Base-by-base conservation (phyloP, 2,888 invertebrate genomes). In the Pammene aurita region DNA sequence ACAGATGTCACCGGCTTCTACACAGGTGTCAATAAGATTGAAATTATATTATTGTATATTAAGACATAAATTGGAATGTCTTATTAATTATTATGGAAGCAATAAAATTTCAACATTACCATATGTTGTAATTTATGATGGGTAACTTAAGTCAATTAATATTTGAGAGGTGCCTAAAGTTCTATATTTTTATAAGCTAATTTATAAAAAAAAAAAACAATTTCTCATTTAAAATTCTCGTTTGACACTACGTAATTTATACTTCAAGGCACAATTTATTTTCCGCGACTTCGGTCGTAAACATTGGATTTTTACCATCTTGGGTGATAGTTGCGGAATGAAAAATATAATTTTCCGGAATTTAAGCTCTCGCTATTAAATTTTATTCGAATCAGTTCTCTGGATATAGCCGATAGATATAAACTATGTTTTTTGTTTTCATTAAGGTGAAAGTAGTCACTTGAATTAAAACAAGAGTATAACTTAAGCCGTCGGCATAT, bases 291-390 rank as follows among this genome's bases (percentile, higher is more conserved):
- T 26, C 26, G 26, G 26, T 26, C 26, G 1, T 26, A 26, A 4
- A 26, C 26, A 4, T 26, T 26, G 26, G 26, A 26, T 84, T 89
- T 89, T 42, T 13, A 1, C 5, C 42, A 10, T 10, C 11, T 11
- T 42, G 10, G 42, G 42, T 0, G 5, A 42, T 13, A 5, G 1
- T 42, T 42, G 5, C 11, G 11, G 42, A 4, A 11, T 42, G 11
- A 42, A 11, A 42, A 42, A 1, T 42, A 42, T 42, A 7, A 7
- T 42, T 42, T 42, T 42, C 11, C 11, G 42, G 42, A 5, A 42
- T 13, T 42, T 5, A 42, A 42, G 11, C 11, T 38, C 38, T 9
- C 26, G 4, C 7, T 38, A 9, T 38, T 38, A 7, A 38, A 38
- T 38, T 38, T 38, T 6, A 38, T 38, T 1, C 38, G 1, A 38